A percentile compares a stretch with the other conserved stretches of the same genome.
Evolutionary conservation across 2,888 invertebrate genomes (phyloP).

Genomic region (Luffia ferchaultella): DNA sequence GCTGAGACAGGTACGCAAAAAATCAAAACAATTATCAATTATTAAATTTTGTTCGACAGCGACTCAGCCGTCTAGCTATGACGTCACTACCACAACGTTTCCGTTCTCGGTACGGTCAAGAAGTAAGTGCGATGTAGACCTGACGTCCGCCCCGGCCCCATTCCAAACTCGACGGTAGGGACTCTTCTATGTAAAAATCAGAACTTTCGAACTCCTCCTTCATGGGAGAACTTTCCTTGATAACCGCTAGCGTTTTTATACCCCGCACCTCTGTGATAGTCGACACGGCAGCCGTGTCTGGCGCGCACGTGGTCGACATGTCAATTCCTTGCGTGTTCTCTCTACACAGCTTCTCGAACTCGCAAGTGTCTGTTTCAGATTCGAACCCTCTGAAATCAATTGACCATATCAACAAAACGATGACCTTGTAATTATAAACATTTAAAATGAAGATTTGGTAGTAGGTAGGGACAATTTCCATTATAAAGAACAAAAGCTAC

Average conservation of each 20-base stretch:
- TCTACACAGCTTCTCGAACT: constrained; percentile 78
- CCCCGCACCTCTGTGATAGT: constrained; percentile 68
- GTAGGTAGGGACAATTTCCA: neutral
- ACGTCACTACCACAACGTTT: too few species aligned
- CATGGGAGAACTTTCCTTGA: constrained; percentile 25
- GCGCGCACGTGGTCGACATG: constrained; percentile 45
- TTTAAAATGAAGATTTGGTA: neutral
- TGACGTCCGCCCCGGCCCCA: constrained; percentile 65
- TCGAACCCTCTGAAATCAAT: constrained; percentile 71
- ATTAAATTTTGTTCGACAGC: too few species aligned
- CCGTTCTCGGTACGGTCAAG: too few species aligned
- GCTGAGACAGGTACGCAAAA: too few species aligned
- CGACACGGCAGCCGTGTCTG: constrained; percentile 57
- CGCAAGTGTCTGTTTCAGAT: constrained; percentile 83
- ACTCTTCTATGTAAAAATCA: constrained; percentile 90
- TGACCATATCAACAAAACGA: neutral
- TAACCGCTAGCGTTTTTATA: constrained; percentile 25
- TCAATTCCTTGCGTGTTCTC: constrained; percentile 45
- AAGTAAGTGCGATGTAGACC: constrained; percentile 29
- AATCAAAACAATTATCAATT: too few species aligned
- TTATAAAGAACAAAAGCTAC: neutral
- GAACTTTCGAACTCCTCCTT: constrained; percentile 76
- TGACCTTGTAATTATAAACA: too few species aligned
- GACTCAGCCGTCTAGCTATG: too few species aligned
- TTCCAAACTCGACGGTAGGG: constrained; percentile 84